phyloP scores from a whole-genome alignment of 2,888 invertebrate species.

The Nezara viridula region DNA sequence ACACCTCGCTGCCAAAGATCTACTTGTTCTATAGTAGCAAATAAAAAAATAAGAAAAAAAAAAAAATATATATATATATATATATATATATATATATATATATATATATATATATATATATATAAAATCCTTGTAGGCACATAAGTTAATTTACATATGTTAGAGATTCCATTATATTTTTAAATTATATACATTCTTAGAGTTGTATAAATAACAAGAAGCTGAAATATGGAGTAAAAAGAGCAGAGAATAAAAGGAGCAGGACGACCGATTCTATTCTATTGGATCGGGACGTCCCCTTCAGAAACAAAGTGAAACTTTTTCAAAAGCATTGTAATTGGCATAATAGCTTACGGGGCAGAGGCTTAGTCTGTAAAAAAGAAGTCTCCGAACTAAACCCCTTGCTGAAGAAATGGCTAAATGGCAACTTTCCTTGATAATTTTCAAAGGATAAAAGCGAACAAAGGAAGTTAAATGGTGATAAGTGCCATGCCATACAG shows the following conservation, averaged over 20 bases:
- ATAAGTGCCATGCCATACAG: too few relatives aligned
- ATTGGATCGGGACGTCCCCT: constrained; percentile 4
- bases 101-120: too few relatives aligned
- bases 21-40: too few relatives aligned
- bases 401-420: constrained; percentile 2
- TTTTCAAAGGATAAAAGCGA: neutral
- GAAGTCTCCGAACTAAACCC: neutral
- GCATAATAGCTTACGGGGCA: constrained; percentile 14
- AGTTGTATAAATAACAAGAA: neutral
- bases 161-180: too few relatives aligned
- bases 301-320: constrained; percentile 2
- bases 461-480: neutral
- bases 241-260: neutral
- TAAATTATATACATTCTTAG: neutral
- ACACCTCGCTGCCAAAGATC: too few relatives aligned
- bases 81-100: too few relatives aligned
- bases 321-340: constrained; percentile 14
- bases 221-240: neutral
- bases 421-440: neutral
- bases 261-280: neutral
- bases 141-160: too few relatives aligned
- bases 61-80: too few relatives aligned
- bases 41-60: too few relatives aligned
- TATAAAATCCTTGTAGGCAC: too few relatives aligned
- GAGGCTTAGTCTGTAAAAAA: neutral